A percentile compares a stretch with the other conserved stretches of the same genome.
These are phyloP conservation scores for Micropterix aruncella DNA, from an alignment of 2,888 invertebrate species.

Conservation along the genomic window DNA sequence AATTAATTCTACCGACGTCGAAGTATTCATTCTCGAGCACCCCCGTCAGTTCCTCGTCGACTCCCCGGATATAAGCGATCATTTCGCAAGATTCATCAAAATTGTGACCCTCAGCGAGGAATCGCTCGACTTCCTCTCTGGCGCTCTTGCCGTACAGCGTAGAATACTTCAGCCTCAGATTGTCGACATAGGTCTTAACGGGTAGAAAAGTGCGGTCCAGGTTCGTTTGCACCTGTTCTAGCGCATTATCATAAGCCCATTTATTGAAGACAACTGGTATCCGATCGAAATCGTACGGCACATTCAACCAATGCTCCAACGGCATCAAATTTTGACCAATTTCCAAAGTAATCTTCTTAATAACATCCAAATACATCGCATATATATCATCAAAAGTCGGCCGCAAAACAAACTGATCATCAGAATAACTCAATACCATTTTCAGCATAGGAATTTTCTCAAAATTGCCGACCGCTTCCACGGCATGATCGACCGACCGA, in stretches of 20 bases:
- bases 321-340: conserved; percentile 45
- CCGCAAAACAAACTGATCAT: conserved; percentile 37
- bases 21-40: conserved; percentile 56
- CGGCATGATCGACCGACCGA: conserved; percentile 47
- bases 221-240: conserved; percentile 33
- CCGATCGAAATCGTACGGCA: conserved; percentile 28
- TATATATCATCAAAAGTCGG: conserved; percentile 45
- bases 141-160: conserved; percentile 39
- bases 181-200: conserved; percentile 36
- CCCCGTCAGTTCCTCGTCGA: conserved; percentile 42
- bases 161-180: conserved; percentile 38
- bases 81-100: conserved; percentile 46
- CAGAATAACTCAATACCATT: conserved; percentile 35
- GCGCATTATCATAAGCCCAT: conserved; percentile 37
- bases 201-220: conserved; percentile 40
- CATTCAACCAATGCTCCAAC: conserved; percentile 34
- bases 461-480: conserved; percentile 36
- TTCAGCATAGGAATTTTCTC: conserved; percentile 46
- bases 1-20: conserved; percentile 45
- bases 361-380: conserved; percentile 39
- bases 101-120: conserved; percentile 33
- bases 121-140: conserved; percentile 27
- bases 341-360: conserved; percentile 36
- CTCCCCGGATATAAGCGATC: conserved; percentile 44
- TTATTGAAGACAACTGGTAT: conserved; percentile 44